Evolutionary conservation across 92 coral and sea anemone species (phyloP).

Genomic region (Porites rus): DNA sequence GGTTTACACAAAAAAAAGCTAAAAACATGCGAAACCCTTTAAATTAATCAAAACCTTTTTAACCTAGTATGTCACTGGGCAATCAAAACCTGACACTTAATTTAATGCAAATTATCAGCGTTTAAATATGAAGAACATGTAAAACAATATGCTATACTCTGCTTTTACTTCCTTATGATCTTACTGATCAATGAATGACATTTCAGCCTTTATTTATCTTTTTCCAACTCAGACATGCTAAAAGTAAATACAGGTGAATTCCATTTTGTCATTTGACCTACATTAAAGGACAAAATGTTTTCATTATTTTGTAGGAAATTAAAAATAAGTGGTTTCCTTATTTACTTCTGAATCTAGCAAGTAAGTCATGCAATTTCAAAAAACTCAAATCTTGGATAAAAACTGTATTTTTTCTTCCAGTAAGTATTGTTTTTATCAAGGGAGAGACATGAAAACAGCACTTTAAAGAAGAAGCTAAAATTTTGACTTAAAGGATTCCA

Average conservation of each 20-base stretch:
- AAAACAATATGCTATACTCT: neutral
- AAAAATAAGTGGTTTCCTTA: slow-evolving; percentile 45
- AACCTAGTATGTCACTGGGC: slow-evolving; percentile 5
- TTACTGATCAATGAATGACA: neutral
- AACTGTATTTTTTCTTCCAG: neutral
- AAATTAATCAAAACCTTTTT: slow-evolving; percentile 21
- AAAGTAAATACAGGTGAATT: neutral
- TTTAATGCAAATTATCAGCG: slow-evolving; percentile 23
- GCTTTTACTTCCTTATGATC: neutral
- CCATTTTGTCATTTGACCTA: neutral
- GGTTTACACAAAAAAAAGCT: neutral
- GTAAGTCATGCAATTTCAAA: slow-evolving; percentile 43
- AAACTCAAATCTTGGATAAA: neutral
- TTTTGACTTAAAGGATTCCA: neutral
- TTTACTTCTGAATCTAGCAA: slow-evolving; percentile 8
- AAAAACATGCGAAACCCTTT: neutral
- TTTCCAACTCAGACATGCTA: neutral
- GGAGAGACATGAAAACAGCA: neutral
- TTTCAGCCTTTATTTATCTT: neutral
- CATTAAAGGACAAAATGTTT: slow-evolving; percentile 22
- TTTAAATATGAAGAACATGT: neutral
- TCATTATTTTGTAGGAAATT: slow-evolving; percentile 45
- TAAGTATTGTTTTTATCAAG: neutral
- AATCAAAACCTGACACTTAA: slow-evolving; percentile 3
- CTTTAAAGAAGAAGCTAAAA: neutral